phyloP scores from a whole-genome alignment of 37 sponge, comb jelly and placozoan genomes.

The Chondrilla cf. caribensis region DNA sequence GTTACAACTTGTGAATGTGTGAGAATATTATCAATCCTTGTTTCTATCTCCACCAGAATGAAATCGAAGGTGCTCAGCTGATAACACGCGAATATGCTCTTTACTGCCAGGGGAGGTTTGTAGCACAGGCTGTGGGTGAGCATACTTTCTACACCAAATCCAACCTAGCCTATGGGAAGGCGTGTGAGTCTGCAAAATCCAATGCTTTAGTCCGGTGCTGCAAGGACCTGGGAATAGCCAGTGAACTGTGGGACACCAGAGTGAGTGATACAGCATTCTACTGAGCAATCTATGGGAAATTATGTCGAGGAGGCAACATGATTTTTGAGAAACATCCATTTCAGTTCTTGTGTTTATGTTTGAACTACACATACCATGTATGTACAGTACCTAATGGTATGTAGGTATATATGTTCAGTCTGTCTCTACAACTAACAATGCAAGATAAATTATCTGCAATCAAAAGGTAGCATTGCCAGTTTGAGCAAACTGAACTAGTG shows the following conservation, averaged over 20 bases:
- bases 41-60: constrained; percentile 30
- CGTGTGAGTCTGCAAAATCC: constrained; percentile 85
- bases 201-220: constrained; percentile 89
- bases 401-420: too few species aligned
- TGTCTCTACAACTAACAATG: too few species aligned
- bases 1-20: too few species aligned
- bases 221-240: constrained; percentile 89
- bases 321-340: background rate
- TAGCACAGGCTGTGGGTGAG: constrained; percentile 80
- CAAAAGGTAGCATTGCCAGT: too few species aligned
- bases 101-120: constrained; percentile 74
- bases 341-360: constrained; percentile 8
- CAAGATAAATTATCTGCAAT: too few species aligned
- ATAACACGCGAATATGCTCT: constrained; percentile 83
- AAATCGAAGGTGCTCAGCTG: constrained; percentile 71
- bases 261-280: constrained; percentile 34
- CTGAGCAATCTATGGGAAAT: background rate
- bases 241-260: constrained; percentile 89
- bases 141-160: constrained; percentile 69
- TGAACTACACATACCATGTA: too few species aligned
- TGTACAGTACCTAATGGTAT: too few species aligned
- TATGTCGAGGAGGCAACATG: background rate
- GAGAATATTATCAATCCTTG: too few species aligned
- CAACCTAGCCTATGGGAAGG: constrained; percentile 75
- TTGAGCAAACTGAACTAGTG: too few species aligned